Base-by-base conservation (phyloP, 2,113 vertebrate genomes). In the Peromyscus californicus region DNA sequence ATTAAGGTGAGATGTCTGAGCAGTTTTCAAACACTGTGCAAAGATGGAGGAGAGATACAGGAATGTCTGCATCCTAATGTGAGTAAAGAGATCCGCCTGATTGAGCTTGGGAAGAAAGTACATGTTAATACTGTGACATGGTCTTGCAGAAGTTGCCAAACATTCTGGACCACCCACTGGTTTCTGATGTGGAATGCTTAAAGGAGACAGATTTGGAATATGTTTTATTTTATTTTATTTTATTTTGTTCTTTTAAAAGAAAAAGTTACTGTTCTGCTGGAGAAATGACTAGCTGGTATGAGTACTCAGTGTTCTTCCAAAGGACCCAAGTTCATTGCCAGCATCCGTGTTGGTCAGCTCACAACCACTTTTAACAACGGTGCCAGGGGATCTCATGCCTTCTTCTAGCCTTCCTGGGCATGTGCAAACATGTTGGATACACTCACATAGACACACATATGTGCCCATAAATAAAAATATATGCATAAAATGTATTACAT, bases 71-170 rank as follows among this genome's bases (percentile, higher is more conserved):
- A 9, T 67, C 61, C 24, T 36, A 1, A 45, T n/a, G 0, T 21
- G 21, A 48, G 39, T 24, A 8, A 42, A 45, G 57, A 57, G 31
- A 57, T 17, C 3, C 31, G 8, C 36, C 51, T 29, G 69, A 74
- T 6, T 26, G 51, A 74, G 33, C 57, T 51, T 61, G 16, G n/a
- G 39, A 42, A 16, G 83, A 19, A 67, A 48, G 69, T 2, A 19
- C 2, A 6, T 11, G 16, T 10, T 22, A 33, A 33, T 6, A 21
- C 16, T 19, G 10, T 4, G 24, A n/a, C 15, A 0, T 42, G 21
- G n/a, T 11, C 31, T 74, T 74, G 69, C 9, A 29, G 79, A 42
- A 1, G 9, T 61, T 45, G 65, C 48, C 42, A 74, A 3, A 36
- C 36, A 5, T 19, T 13, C 59, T 36, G 45, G 16, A 11, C n/a